Conservation (phyloP, 1,140 invertebrate genomes). For the Conopomorpha cramerella region DNA sequence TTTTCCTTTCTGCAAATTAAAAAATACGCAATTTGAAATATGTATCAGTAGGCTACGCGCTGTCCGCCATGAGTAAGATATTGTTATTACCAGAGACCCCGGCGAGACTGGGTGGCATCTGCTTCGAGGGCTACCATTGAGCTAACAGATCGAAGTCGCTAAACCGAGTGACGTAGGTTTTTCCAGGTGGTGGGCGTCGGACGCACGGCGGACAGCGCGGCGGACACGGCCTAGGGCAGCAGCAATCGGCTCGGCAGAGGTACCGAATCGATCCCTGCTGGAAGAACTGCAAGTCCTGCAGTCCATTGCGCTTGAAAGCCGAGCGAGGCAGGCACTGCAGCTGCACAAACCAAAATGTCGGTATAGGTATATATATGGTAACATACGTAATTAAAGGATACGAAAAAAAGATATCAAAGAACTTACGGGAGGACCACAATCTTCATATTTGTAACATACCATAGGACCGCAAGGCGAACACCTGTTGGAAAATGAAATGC, state of each 20-base stretch:
- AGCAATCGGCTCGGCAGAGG: slow-evolving; percentile 34
- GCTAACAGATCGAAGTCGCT: slow-evolving; percentile 47
- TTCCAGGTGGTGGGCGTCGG: slow-evolving; percentile 41
- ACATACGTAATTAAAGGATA: too few relatives aligned
- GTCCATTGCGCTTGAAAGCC: slow-evolving; percentile 55
- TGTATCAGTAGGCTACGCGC: slow-evolving; percentile 10
- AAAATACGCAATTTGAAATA: slow-evolving; percentile 19
- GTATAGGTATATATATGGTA: too few relatives aligned
- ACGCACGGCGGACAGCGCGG: slow-evolving; percentile 43
- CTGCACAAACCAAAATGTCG: too few relatives aligned
- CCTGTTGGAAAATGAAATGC: slow-evolving; percentile 19
- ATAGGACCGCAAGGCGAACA: slow-evolving; percentile 49
- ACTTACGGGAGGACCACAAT: slow-evolving; percentile 47
- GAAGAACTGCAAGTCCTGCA: slow-evolving; percentile 53
- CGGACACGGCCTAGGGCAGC: slow-evolving; percentile 32
- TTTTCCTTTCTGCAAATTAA: slow-evolving; percentile 25
- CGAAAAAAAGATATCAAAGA: neutral
- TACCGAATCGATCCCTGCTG: slow-evolving; percentile 52
- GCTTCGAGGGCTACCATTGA: slow-evolving; percentile 29
- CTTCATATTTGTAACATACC: slow-evolving; percentile 55
- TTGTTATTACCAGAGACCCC: slow-evolving; percentile 21
- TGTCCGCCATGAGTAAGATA: slow-evolving; percentile 4
- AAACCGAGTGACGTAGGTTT: slow-evolving; percentile 49
- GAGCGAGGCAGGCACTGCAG: slow-evolving; percentile 50
- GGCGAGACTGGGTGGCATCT: slow-evolving; percentile 11